These are phyloP conservation scores for Botia almorhae DNA, from an alignment of 2,797 vertebrate genomes.

Conservation along the genomic window DNA sequence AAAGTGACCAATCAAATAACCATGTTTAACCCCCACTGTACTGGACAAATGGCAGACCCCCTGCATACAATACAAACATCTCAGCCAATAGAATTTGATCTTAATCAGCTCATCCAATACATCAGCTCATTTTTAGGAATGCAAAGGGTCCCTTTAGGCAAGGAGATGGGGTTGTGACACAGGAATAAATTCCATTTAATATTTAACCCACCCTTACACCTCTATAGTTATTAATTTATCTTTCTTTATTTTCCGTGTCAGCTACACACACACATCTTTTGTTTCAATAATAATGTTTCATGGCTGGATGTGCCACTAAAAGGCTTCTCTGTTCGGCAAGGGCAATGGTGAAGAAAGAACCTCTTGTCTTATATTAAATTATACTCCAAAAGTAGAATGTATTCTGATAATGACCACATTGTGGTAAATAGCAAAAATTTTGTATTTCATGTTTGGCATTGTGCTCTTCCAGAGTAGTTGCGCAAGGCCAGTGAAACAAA, in stretches of 20 bases:
- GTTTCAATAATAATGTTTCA: neutral
- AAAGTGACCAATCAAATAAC: no score
- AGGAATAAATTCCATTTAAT: no score
- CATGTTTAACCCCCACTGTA: no score
- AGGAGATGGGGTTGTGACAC: no score
- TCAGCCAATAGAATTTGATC: no score
- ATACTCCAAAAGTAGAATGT: constrained; percentile 23
- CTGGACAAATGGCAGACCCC: no score
- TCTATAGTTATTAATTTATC: neutral
- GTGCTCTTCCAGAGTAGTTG: constrained; percentile 11
- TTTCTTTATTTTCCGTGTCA: neutral
- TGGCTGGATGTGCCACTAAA: neutral
- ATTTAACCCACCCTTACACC: no score
- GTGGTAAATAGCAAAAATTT: constrained; percentile 33
- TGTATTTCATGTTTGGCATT: constrained; percentile 43
- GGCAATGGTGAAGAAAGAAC: constrained; percentile 3
- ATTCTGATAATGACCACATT: constrained; percentile 51
- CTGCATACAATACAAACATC: no score
- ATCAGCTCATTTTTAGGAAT: no score
- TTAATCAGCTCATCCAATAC: no score
- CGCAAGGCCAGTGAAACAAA: constrained; percentile 3
- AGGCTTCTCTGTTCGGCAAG: neutral
- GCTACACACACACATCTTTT: neutral
- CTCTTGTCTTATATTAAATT: constrained; percentile 28
- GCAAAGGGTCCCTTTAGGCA: no score